Percentiles rank a stretch among this genome's conserved stretches.
phyloP scores from a whole-genome alignment of 2,113 vertebrate species.

The Acanthisitta chloris region DNA sequence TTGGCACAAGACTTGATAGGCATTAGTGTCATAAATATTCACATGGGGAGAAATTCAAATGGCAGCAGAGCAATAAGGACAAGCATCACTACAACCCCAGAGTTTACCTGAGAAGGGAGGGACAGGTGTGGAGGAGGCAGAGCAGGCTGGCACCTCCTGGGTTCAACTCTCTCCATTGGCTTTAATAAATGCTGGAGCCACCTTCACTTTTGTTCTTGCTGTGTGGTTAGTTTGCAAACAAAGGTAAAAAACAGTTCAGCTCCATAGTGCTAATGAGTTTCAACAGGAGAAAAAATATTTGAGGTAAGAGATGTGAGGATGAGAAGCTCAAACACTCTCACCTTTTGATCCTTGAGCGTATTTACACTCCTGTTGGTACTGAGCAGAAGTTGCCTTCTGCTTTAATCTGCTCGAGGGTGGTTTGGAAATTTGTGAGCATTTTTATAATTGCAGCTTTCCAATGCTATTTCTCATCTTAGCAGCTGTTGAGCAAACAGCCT shows the following conservation, averaged over 20 bases:
- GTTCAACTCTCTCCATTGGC: background rate
- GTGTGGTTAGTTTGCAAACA: background rate
- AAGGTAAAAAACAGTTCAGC: background rate
- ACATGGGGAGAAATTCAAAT: background rate
- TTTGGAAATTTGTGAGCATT: background rate
- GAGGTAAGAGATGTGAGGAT: constrained; percentile 2
- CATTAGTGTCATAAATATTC: background rate
- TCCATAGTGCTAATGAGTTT: background rate
- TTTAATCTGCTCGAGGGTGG: background rate
- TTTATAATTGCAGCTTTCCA: background rate
- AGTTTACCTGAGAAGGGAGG: background rate
- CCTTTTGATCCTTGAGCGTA: background rate
- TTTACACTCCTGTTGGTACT: background rate
- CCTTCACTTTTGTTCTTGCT: background rate
- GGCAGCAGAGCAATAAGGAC: background rate
- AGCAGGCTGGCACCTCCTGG: background rate
- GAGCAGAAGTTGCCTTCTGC: background rate
- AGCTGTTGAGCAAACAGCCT: background rate
- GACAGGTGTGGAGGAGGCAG: background rate
- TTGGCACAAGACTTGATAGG: constrained; percentile 21
- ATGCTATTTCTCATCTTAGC: background rate
- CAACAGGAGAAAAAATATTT: constrained; percentile 3
- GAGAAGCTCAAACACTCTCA: background rate
- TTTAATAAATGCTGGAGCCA: background rate
- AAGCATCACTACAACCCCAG: background rate